Base-by-base conservation (phyloP, 2,113 vertebrate species). In the Sciurus niger region DNA sequence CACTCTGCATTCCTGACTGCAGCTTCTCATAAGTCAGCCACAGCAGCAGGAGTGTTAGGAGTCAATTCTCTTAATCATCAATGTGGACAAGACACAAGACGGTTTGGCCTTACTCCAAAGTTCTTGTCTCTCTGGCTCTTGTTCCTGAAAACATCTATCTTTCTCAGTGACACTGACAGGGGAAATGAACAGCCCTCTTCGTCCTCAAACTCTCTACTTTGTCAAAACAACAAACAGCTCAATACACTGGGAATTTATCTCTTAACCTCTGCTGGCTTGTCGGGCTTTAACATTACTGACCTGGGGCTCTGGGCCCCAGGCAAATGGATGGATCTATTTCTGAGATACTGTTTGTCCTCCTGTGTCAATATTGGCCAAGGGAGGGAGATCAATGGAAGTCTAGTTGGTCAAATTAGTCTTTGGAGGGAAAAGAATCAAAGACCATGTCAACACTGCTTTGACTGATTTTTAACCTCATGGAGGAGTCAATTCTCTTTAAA, bases 281-380 rank as follows among this genome's bases (percentile, higher is more conserved):
- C 46, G 40, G 89, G 28, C 55, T 96, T 96, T 95, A 53, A 89
- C 63, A 20, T 79, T 30, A 70, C 93, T 86, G 94, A 94, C 93
- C 89, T 25, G 30, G 20, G 85, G n/a, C 68, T 91, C 89, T 32
- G 67, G 37, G 88, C 43, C 63, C 24, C 76, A 9, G 46, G 70
- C 68, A 95, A 89, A 86, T 55, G 95, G 78, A 83, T 63, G 94
- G 83, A 83, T 94, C 72, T 79, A 37, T 65, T 79, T 74, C 83
- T 46, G 48, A 94, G 88, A 87, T 70, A 32, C 30, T 92, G 68
- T 94, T 96, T 94, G 77, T 67, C 30, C 65, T 89, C 34, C 12
- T 84, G 43, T 60, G 96, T 98, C 93, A 96, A 94, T 96, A 96
- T 97, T 97, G 92, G 89, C 65, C 60, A n/a, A 94, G 58, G 82